phyloP scores from a whole-genome alignment of 1,140 invertebrate genomes.

The Micrasema longulum region DNA sequence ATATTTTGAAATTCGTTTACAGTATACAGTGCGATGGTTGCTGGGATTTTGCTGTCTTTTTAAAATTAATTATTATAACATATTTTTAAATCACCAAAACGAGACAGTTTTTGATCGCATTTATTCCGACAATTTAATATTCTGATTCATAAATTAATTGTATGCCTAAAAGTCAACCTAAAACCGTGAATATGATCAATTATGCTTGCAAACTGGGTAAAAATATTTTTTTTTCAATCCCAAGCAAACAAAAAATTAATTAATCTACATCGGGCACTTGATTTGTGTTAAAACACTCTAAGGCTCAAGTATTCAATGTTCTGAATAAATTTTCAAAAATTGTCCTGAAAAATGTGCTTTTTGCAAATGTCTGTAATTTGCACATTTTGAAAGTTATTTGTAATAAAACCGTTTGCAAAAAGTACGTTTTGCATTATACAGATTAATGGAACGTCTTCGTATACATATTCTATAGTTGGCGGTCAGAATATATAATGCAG shows the following conservation, averaged over 20 bases:
- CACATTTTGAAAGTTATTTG: too few relatives aligned
- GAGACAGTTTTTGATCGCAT: background rate
- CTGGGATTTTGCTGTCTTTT: slow-evolving; percentile 54
- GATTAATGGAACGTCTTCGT: slow-evolving; percentile 27
- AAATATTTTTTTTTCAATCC: too few relatives aligned
- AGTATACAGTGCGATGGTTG: slow-evolving; percentile 55
- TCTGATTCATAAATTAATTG: too few relatives aligned
- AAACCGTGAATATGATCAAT: too few relatives aligned
- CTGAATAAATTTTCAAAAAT: background rate
- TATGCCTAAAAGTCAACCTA: too few relatives aligned
- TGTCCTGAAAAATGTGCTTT: slow-evolving; percentile 2
- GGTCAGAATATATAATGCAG: too few relatives aligned
- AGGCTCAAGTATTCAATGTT: too few relatives aligned
- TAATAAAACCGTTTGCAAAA: slow-evolving; percentile 5
- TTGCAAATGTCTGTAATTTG: background rate
- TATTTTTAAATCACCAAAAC: slow-evolving; percentile 21
- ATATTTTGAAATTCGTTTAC: slow-evolving; percentile 50
- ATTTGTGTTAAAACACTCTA: too few relatives aligned
- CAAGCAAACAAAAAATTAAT: too few relatives aligned
- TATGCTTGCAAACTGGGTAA: too few relatives aligned
- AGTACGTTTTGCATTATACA: slow-evolving; percentile 20
- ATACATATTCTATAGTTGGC: too few relatives aligned
- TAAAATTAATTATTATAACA: slow-evolving; percentile 41
- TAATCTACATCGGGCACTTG: too few relatives aligned
- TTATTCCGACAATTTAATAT: background rate